These are phyloP conservation scores for Dissostichus mawsoni DNA, from an alignment of 2,113 vertebrate genomes.

Conservation along the genomic window DNA sequence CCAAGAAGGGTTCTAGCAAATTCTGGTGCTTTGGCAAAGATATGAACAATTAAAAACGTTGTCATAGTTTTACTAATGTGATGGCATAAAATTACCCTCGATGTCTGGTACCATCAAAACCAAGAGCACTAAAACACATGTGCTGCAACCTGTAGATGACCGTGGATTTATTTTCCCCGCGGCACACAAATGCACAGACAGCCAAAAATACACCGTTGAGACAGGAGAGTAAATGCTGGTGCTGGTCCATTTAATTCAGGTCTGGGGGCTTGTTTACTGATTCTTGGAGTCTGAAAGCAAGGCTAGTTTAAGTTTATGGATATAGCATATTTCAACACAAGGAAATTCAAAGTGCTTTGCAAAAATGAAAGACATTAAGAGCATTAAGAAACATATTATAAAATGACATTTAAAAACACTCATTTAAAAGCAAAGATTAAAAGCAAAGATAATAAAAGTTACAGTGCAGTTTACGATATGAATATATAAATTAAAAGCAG, in stretches of 20 bases:
- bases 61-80: conserved; percentile 7
- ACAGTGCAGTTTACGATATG: too few species aligned
- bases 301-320: too few species aligned
- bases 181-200: not conserved
- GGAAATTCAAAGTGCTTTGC: too few species aligned
- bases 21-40: conserved; percentile 24
- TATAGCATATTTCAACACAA: too few species aligned
- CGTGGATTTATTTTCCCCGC: not conserved
- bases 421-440: too few species aligned
- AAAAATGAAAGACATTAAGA: too few species aligned
- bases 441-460: too few species aligned
- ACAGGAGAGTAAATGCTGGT: not conserved
- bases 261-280: not conserved
- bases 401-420: too few species aligned
- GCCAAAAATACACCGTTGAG: not conserved
- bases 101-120: not conserved
- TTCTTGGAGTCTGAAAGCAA: not conserved
- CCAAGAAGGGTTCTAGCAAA: conserved; percentile 1
- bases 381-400: too few species aligned
- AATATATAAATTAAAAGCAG: too few species aligned
- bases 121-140: not conserved
- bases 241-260: conserved; percentile 1
- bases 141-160: not conserved
- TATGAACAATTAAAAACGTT: conserved; percentile 9
- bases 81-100: conserved; percentile 12